These are phyloP conservation scores for Penaeus chinensis DNA, from an alignment of 1,140 invertebrate genomes.

Conservation along the genomic window DNA sequence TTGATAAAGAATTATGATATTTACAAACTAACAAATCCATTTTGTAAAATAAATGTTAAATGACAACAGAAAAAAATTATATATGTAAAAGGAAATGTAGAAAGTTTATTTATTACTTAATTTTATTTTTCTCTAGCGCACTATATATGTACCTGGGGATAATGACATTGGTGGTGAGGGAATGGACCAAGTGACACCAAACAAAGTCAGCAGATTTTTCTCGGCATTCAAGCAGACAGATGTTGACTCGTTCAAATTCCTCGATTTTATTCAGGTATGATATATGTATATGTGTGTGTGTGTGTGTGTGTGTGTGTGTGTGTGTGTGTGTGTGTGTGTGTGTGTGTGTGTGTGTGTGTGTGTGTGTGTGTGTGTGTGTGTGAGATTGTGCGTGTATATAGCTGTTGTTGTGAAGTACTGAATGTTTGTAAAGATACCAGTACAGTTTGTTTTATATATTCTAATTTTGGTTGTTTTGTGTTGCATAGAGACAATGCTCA, in stretches of 20 bases:
- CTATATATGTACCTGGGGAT: constrained; percentile 85
- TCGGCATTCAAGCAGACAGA: constrained; percentile 66
- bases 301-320: too few species aligned
- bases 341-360: too few species aligned
- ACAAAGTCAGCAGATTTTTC: constrained; percentile 83
- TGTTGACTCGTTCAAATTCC: constrained; percentile 41
- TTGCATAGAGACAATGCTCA: too few species aligned
- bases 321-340: too few species aligned
- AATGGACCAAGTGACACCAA: constrained; percentile 77
- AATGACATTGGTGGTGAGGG: constrained; percentile 95
- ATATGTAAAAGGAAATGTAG: background rate
- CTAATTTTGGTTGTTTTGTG: too few species aligned
- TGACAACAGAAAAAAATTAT: too few species aligned
- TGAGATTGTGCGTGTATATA: too few species aligned
- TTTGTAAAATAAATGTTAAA: too few species aligned
- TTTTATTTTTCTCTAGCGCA: background rate
- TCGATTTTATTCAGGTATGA: constrained; percentile 54
- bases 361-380: too few species aligned
- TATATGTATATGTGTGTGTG: background rate
- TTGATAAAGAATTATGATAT: too few species aligned
- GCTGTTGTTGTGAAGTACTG: background rate
- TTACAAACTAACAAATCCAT: too few species aligned
- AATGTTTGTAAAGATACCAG: background rate
- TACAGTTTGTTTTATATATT: background rate
- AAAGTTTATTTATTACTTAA: background rate